phyloP scores from a whole-genome alignment of 2,797 vertebrate species.

The Paramormyrops hopkinsi region DNA sequence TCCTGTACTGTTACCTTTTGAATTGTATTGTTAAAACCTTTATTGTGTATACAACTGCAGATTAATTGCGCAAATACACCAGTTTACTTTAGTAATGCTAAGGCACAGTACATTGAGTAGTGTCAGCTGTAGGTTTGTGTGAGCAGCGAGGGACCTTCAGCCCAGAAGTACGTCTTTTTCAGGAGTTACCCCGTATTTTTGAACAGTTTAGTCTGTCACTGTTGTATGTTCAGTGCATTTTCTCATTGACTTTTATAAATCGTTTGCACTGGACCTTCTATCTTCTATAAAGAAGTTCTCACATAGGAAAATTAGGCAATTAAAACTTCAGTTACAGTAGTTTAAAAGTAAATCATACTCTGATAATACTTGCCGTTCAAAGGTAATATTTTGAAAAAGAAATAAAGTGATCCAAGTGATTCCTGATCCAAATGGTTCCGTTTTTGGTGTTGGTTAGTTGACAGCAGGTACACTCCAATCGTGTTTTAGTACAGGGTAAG shows the following conservation, averaged over 20 bases:
- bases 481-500: no score
- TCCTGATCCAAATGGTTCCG: not conserved
- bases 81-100: not conserved
- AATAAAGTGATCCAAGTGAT: not conserved
- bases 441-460: no score
- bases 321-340: not conserved
- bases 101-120: not conserved
- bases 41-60: not conserved
- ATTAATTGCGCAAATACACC: not conserved
- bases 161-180: not conserved
- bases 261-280: not conserved
- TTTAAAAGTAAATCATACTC: not conserved
- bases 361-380: not conserved
- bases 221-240: not conserved
- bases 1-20: not conserved
- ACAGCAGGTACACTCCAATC: not conserved
- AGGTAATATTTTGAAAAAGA: slow-evolving; percentile 2
- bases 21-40: not conserved
- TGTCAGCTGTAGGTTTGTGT: not conserved
- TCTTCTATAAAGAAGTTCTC: not conserved
- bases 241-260: not conserved
- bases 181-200: not conserved
- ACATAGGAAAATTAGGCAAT: not conserved
- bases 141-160: not conserved
- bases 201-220: not conserved